Evolutionary conservation across 2,113 vertebrate species (phyloP).

Genomic region (Grantiella picta): DNA sequence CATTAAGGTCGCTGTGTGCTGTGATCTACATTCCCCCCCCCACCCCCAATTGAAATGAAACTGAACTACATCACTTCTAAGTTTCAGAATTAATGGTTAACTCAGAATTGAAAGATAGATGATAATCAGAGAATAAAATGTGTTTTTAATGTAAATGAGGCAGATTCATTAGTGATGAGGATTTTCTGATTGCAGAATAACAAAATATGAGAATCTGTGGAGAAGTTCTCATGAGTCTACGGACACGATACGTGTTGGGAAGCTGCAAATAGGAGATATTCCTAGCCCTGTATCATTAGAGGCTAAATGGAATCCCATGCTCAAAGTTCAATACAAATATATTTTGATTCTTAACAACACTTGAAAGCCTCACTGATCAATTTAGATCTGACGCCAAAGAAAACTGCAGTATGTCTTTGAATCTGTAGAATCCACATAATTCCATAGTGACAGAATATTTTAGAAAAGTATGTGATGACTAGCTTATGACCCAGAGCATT

Average conservation of each 20-base stretch:
- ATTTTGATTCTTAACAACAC: background rate
- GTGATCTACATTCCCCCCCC: fast-evolving
- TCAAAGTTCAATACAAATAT: background rate
- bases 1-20: background rate
- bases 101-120: background rate
- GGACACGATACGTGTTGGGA: background rate
- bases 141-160: background rate
- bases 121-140: background rate
- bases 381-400: background rate
- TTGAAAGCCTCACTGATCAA: background rate
- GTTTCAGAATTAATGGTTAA: background rate
- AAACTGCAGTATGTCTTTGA: background rate
- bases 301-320: background rate
- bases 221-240: background rate
- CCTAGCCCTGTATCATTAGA: fast-evolving
- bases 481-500: background rate
- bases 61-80: background rate
- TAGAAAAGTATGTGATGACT: background rate
- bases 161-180: background rate
- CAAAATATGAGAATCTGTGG: background rate
- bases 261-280: background rate
- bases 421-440: background rate
- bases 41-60: too few relatives aligned
- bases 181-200: background rate
- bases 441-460: background rate